phyloP scores from a whole-genome alignment of 2,888 invertebrate genomes.

The Xylota segnis region DNA sequence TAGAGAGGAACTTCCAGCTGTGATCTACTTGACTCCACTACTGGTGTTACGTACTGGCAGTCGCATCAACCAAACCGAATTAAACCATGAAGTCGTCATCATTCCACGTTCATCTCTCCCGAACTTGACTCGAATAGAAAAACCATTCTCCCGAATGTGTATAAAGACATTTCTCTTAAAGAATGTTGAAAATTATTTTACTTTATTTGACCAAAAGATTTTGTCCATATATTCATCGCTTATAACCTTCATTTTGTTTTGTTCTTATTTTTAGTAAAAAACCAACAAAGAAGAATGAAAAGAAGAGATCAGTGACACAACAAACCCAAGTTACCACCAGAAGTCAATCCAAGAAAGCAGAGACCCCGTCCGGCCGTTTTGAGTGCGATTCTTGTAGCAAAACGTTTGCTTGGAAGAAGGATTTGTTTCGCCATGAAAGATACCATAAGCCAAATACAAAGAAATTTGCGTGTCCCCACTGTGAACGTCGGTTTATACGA shows the following conservation, averaged over 20 bases:
- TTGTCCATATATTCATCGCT: too few species aligned
- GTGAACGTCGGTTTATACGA: slow-evolving; percentile 67
- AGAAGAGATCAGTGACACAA: slow-evolving; percentile 22
- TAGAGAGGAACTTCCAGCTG: too few species aligned
- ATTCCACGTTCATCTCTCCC: too few species aligned
- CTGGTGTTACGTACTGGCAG: too few species aligned
- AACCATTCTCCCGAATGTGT: too few species aligned
- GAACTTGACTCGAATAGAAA: too few species aligned
- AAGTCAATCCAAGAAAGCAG: slow-evolving; percentile 29
- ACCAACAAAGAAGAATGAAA: not conserved
- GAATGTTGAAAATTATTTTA: too few species aligned
- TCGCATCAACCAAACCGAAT: too few species aligned
- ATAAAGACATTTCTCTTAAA: too few species aligned
- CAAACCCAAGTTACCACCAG: slow-evolving; percentile 30
- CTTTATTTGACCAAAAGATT: too few species aligned
- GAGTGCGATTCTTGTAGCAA: slow-evolving; percentile 81
- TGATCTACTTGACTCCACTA: too few species aligned
- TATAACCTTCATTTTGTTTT: not conserved
- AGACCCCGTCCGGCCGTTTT: slow-evolving; percentile 75
- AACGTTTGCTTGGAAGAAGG: slow-evolving; percentile 82
- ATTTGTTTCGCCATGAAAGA: slow-evolving; percentile 81
- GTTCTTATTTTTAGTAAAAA: slow-evolving; percentile 39
- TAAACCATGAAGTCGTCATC: too few species aligned
- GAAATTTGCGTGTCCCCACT: slow-evolving; percentile 66
- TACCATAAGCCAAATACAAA: slow-evolving; percentile 79